Evolutionary conservation across 2,797 vertebrate genomes (phyloP).

Genomic region (Tragelaphus oryx): DNA sequence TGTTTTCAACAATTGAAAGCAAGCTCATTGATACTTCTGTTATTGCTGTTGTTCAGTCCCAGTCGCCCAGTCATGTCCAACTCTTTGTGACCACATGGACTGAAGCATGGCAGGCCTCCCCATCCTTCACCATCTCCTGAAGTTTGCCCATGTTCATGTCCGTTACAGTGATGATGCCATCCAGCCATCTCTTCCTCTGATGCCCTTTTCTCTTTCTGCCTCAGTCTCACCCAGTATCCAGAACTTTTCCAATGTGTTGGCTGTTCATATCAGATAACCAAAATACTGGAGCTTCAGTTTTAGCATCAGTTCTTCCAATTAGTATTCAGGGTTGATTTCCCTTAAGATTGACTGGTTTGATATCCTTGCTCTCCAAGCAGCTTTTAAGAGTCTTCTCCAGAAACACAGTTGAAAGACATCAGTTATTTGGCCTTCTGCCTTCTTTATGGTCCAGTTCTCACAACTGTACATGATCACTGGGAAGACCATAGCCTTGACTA

Average conservation of each 20-base stretch:
- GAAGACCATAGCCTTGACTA: not conserved
- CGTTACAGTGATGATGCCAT: not conserved
- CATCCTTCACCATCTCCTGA: not conserved
- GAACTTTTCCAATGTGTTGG: not conserved
- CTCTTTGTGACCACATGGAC: not conserved
- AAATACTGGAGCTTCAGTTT: not conserved
- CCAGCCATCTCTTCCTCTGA: not conserved
- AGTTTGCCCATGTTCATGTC: not conserved
- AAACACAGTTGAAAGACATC: not conserved
- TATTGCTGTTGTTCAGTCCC: not conserved
- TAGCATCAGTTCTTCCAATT: not conserved
- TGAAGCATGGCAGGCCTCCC: not conserved
- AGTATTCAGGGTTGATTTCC: not conserved
- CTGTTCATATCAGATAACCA: not conserved
- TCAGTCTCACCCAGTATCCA: rapidly evolving
- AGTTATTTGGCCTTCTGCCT: not conserved
- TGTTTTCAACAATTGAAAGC: not conserved
- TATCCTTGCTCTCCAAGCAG: not conserved
- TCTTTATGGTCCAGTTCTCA: not conserved
- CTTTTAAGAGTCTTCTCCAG: not conserved
- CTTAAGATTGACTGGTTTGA: not conserved
- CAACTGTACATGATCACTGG: not conserved
- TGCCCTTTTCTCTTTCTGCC: not conserved
- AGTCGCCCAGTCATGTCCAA: not conserved
- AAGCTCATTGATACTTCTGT: not conserved